Percentiles rank a stretch among this genome's conserved stretches.
Evolutionary conservation across 2,113 vertebrate genomes (phyloP).

Genomic region (Callocephalon fimbriatum): DNA sequence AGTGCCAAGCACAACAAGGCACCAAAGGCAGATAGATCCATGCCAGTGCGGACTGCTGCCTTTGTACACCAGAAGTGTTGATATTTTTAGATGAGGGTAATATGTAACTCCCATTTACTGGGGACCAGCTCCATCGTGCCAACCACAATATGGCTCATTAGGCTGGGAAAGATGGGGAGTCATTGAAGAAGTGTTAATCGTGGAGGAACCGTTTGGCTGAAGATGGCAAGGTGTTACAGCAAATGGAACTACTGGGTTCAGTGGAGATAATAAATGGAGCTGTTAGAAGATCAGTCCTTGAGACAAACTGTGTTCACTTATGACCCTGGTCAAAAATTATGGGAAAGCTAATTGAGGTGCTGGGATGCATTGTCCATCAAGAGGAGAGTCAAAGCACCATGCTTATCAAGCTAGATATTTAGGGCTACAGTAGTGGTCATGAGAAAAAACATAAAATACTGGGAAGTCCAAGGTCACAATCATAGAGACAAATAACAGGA

Average conservation of each 20-base stretch:
- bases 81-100: background rate
- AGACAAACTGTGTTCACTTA: background rate
- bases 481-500: background rate
- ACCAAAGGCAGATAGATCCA: background rate
- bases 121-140: background rate
- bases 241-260: background rate
- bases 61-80: background rate
- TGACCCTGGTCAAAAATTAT: background rate
- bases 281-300: background rate
- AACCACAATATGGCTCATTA: background rate
- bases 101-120: background rate
- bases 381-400: background rate
- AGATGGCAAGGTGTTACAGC: background rate
- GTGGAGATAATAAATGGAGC: background rate
- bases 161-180: background rate
- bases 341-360: background rate
- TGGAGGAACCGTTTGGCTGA: background rate
- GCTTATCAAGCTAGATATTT: background rate
- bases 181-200: background rate
- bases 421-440: background rate
- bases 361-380: background rate
- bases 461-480: background rate
- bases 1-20: background rate
- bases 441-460: background rate
- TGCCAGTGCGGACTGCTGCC: background rate